Evolutionary conservation across 2,888 invertebrate genomes (phyloP).

Genomic region (Pristionchus maxplancki): DNA sequence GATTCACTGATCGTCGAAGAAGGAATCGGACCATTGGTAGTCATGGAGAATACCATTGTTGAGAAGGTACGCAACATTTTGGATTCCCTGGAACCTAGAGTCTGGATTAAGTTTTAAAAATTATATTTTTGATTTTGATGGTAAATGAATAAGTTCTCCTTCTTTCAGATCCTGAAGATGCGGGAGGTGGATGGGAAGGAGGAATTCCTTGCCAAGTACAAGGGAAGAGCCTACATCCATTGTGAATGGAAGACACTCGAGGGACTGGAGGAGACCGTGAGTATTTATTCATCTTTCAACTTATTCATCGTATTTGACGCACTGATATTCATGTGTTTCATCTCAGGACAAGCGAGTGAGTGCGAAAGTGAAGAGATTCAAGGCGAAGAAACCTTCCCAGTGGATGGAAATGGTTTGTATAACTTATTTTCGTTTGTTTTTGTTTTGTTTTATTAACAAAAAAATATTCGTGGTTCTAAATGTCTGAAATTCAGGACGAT

Average conservation of each 20-base stretch:
- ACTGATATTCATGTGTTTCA: neutral
- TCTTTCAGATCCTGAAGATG: slow-evolving; percentile 48
- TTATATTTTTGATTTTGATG: neutral
- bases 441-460: too few species aligned
- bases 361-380: slow-evolving; percentile 94
- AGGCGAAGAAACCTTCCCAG: slow-evolving; percentile 83
- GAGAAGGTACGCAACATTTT: slow-evolving; percentile 13
- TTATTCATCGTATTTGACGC: too few species aligned
- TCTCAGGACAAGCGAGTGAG: slow-evolving; percentile 89
- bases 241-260: slow-evolving; percentile 99
- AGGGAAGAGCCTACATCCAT: slow-evolving; percentile 90
- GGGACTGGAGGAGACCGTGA: slow-evolving; percentile 86
- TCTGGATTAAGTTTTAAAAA: neutral
- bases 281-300: neutral
- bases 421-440: neutral
- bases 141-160: neutral
- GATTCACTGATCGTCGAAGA: neutral
- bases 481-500: slow-evolving; percentile 79
- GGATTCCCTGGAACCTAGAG: too few species aligned
- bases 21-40: neutral
- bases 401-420: slow-evolving; percentile 45
- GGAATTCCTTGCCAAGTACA: slow-evolving; percentile 81
- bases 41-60: slow-evolving; percentile 44
- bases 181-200: slow-evolving; percentile 63
- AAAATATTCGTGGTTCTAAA: too few species aligned